Percentiles rank a stretch among this genome's conserved stretches.
These are phyloP conservation scores for Heterodera schachtii DNA, from an alignment of 1,140 invertebrate species.

Conservation along the genomic window DNA sequence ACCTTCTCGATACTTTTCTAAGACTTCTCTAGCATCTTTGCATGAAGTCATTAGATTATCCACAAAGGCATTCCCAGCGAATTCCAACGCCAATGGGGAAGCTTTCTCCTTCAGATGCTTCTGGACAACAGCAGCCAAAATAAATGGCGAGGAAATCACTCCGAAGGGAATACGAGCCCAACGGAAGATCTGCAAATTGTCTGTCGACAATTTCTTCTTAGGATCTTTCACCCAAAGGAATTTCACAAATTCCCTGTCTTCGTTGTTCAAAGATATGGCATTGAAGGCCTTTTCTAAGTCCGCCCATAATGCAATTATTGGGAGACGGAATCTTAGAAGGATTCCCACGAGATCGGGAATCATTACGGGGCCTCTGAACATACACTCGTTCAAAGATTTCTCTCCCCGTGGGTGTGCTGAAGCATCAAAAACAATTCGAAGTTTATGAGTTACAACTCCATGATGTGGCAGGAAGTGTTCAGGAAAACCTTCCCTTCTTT, in stretches of 20 bases:
- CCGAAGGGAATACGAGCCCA: slow-evolving; percentile 3
- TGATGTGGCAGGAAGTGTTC: slow-evolving; percentile 14
- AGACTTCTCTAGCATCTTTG: neutral
- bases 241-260: slow-evolving; percentile 7
- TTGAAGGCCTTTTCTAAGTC: slow-evolving; percentile 13
- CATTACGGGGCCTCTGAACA: neutral
- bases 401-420: neutral
- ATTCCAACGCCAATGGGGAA: neutral
- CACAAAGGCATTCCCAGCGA: neutral
- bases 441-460: slow-evolving; percentile 2
- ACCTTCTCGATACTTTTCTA: neutral
- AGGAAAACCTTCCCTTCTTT: neutral
- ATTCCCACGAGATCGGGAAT: slow-evolving; percentile 10
- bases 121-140: neutral
- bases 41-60: neutral
- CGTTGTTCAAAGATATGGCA: neutral
- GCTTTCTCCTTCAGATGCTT: slow-evolving; percentile 7
- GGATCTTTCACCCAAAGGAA: slow-evolving; percentile 2
- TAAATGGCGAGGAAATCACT: neutral
- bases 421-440: slow-evolving; percentile 3
- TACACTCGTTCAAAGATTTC: neutral
- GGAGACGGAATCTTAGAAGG: slow-evolving; percentile 3
- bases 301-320: slow-evolving; percentile 2
- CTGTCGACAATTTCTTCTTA: neutral
- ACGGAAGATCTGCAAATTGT: slow-evolving; percentile 6